Evolutionary conservation across 2,888 invertebrate species (phyloP).

Genomic region (Glaucopsyche alexis): DNA sequence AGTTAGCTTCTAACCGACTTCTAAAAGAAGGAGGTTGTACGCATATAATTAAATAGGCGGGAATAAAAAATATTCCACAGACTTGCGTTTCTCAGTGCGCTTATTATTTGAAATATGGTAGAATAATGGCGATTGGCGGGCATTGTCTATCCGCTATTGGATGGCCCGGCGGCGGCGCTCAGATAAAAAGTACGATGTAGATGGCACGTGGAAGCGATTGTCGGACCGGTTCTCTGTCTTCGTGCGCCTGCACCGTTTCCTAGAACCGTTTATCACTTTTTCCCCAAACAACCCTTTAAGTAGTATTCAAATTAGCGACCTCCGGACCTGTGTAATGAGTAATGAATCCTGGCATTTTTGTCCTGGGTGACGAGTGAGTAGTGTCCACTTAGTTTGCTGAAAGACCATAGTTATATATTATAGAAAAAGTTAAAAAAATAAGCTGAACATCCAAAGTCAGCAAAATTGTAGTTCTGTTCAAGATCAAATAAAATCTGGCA

Average conservation of each 20-base stretch:
- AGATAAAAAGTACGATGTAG: constrained; percentile 29
- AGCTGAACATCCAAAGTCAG: too few species aligned
- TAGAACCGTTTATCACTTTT: constrained; percentile 43
- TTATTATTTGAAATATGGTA: constrained; percentile 5
- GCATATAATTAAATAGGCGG: not conserved
- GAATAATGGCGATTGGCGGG: constrained; percentile 23
- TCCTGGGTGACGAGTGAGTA: too few species aligned
- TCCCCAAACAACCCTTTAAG: constrained; percentile 30
- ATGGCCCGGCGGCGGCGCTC: constrained; percentile 6
- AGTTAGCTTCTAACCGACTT: too few species aligned
- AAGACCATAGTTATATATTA: too few species aligned
- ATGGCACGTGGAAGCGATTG: constrained; percentile 41
- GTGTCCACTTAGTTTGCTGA: too few species aligned
- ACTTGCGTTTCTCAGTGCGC: not conserved
- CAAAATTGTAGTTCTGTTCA: too few species aligned
- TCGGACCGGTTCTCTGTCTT: constrained; percentile 42
- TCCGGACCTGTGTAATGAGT: not conserved
- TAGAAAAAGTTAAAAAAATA: too few species aligned
- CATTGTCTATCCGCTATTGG: constrained; percentile 28
- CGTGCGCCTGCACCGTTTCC: constrained; percentile 39
- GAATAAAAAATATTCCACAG: not conserved
- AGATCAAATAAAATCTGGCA: too few species aligned
- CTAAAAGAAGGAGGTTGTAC: too few species aligned
- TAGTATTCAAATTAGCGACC: constrained; percentile 15
- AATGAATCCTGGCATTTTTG: not conserved